Evolutionary conservation across 2,113 vertebrate species (phyloP).

Genomic region (Oxygymnocypris stewartii): DNA sequence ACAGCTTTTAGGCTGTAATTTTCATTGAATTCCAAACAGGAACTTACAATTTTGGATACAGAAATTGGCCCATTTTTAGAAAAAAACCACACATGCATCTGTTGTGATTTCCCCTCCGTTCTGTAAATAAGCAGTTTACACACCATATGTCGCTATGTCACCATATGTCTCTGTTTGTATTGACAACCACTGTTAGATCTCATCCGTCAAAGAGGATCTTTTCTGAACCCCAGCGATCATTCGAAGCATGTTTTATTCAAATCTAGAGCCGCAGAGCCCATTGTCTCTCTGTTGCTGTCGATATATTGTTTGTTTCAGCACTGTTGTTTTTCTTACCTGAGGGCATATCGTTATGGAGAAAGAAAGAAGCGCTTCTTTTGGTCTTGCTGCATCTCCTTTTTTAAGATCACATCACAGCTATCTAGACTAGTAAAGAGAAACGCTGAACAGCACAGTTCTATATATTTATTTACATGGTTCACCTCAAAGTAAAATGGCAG

Average conservation of each 20-base stretch:
- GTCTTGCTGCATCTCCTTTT: conserved; percentile 34
- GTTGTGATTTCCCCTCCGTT: conserved; percentile 13
- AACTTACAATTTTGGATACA: not conserved
- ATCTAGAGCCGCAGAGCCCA: not conserved
- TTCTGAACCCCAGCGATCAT: not conserved
- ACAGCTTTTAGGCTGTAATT: not conserved
- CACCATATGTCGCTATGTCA: conserved; percentile 38
- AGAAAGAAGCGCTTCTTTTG: conserved; percentile 40
- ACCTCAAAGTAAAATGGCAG: conserved; percentile 4
- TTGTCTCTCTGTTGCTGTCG: conserved; percentile 23
- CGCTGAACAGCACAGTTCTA: conserved; percentile 3
- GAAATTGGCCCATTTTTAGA: conserved; percentile 10
- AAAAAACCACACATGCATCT: not conserved
- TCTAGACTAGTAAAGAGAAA: conserved; percentile 38
- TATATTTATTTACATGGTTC: conserved; percentile 32
- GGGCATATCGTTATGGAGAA: conserved; percentile 48
- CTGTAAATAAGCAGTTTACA: conserved; percentile 28
- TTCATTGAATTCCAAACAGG: not conserved
- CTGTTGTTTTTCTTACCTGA: conserved; percentile 41
- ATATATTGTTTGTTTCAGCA: conserved; percentile 46
- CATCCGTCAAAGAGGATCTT: conserved; percentile 15
- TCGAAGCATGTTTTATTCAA: conserved; percentile 24
- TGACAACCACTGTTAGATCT: conserved; percentile 27
- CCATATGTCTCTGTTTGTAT: conserved; percentile 43
- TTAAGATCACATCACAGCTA: conserved; percentile 19